A percentile compares a stretch with the other conserved stretches of the same genome.
These are phyloP conservation scores for Dromaius novaehollandiae DNA, from an alignment of 2,113 vertebrate genomes.

Conservation along the genomic window DNA sequence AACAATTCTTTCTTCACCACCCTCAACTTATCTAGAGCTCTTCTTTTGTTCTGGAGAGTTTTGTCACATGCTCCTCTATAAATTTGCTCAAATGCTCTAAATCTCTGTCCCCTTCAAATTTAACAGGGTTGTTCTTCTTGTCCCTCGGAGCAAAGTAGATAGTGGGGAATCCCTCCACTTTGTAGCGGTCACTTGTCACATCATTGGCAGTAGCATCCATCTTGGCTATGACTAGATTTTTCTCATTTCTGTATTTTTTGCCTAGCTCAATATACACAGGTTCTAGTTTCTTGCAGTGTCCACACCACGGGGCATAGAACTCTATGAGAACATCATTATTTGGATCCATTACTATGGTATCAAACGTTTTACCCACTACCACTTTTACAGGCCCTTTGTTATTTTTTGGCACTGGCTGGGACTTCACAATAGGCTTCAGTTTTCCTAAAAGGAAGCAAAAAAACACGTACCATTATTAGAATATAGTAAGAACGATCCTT, in stretches of 20 bases:
- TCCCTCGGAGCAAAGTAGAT: slow-evolving; percentile 92
- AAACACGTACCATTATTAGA: background rate
- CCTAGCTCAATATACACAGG: slow-evolving; percentile 87
- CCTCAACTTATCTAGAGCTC: slow-evolving; percentile 83
- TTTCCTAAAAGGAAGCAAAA: slow-evolving; percentile 81
- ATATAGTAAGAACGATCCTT: background rate
- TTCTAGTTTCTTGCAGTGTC: slow-evolving; percentile 95
- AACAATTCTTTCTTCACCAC: background rate
- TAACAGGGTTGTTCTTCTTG: slow-evolving; percentile 90
- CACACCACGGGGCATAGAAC: slow-evolving; percentile 97
- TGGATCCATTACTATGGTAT: slow-evolving; percentile 90
- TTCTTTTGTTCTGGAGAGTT: slow-evolving; percentile 82
- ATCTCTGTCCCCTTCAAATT: slow-evolving; percentile 90
- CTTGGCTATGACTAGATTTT: slow-evolving; percentile 93
- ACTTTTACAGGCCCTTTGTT: slow-evolving; percentile 95
- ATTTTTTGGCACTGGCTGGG: slow-evolving; percentile 91
- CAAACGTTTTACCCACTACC: slow-evolving; percentile 95
- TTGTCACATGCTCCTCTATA: slow-evolving; percentile 88
- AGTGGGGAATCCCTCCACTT: slow-evolving; percentile 93
- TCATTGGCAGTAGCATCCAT: slow-evolving; percentile 96
- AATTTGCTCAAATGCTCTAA: slow-evolving; percentile 91
- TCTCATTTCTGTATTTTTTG: slow-evolving; percentile 93
- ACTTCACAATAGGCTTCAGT: slow-evolving; percentile 91
- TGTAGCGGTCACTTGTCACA: slow-evolving; percentile 83
- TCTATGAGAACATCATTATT: slow-evolving; percentile 93